Evolutionary conservation across 2,888 invertebrate species (phyloP), one percentile per base, ranked within the genome.

Genomic region (Lepidochrysops patricia): DNA sequence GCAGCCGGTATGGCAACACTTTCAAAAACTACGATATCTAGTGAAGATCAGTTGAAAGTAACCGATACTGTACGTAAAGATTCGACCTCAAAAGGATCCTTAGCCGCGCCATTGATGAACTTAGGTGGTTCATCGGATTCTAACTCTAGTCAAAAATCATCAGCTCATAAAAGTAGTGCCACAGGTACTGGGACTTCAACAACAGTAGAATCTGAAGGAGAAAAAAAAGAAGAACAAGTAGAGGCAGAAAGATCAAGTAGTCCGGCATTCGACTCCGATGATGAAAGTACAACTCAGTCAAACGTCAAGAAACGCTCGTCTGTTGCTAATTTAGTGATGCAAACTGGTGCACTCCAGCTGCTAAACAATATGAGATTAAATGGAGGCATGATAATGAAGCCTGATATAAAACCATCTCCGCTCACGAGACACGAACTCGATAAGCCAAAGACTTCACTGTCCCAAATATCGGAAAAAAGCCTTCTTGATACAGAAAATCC

Each of bases 201-300:
- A n/a, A 91, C 91, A 27, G 87, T 73, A 43, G 88, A 88, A 67
- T 86, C 86, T 12, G 85, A 90, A 61, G 80, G 77, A 58, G 88
- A 89, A 49, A 90, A 84, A 64, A 89, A 80, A 73, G 84, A 89
- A 74, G 84, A 83, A 67, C 88, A 86, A 66, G 83, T 89, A 7
- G 91, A 94, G 73, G 90, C 92, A 37, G 94, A 96, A 75, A 90
- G 97, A 48, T 97, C 97, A 0, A 97, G 97, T 72, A 97, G 97
- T 76, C 93, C 97, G 0, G 97, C 97, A 0, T 98, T 98, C 76
- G 98, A 98, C 71, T 98, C 98, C 0, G 98, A 98, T 75, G 97
- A 98, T 64, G 98, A 98, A 72, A 94, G 95, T 64, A 93, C 93
- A 0, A 90, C 91, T 0, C 92, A 91, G 64, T 82, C 89, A 0